Percentiles rank a stretch among this genome's conserved stretches.
Evolutionary conservation across 1,140 invertebrate genomes (phyloP).

Genomic region (Hypsibius dujardini): DNA sequence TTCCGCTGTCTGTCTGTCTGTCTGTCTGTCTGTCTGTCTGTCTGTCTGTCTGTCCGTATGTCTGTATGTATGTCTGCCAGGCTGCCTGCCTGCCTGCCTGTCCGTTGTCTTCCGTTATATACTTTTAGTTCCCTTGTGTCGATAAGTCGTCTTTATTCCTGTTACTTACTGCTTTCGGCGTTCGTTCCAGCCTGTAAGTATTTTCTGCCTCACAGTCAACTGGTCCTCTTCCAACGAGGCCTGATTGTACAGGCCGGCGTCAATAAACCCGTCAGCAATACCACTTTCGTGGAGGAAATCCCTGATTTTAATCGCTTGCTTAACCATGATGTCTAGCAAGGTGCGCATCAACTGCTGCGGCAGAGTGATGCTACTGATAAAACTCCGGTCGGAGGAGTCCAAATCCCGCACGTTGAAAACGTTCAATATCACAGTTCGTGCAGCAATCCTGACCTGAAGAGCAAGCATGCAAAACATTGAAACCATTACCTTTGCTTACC

Average conservation of each 20-base stretch:
- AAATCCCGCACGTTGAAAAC: conserved; percentile 50
- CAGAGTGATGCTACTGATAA: background rate
- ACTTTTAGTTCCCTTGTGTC: too few relatives aligned
- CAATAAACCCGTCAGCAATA: conserved; percentile 10
- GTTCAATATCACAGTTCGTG: conserved; percentile 87
- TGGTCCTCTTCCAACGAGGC: background rate
- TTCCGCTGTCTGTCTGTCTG: too few relatives aligned
- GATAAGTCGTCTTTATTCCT: background rate
- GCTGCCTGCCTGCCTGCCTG: too few relatives aligned
- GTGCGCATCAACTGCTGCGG: too few relatives aligned
- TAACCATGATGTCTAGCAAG: too few relatives aligned
- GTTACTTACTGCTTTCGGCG: conserved; percentile 33
- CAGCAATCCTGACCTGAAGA: conserved; percentile 74
- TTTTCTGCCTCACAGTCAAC: background rate
- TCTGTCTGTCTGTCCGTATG: too few relatives aligned
- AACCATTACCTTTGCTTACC: background rate
- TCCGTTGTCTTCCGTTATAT: too few relatives aligned
- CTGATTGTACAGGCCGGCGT: background rate
- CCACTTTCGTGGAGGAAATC: background rate
- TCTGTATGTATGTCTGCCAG: too few relatives aligned
- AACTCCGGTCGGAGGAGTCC: conserved; percentile 15
- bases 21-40: too few relatives aligned
- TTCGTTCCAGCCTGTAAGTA: background rate
- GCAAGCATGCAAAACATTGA: conserved; percentile 4
- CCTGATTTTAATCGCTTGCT: background rate